Evolutionary conservation across 2,888 invertebrate species (phyloP).

Genomic region (Tupiocoris notatus): DNA sequence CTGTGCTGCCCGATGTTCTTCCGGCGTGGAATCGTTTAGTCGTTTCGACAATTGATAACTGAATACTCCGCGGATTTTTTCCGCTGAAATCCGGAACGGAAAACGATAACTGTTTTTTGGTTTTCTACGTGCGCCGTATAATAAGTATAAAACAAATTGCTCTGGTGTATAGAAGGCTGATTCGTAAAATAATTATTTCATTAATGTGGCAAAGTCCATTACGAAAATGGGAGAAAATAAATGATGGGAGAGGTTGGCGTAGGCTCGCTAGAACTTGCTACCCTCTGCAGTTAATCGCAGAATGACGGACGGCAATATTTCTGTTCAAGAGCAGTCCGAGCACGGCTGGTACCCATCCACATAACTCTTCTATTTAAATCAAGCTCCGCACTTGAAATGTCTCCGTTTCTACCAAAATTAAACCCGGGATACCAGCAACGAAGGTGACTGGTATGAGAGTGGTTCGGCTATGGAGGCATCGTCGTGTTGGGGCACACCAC

Average conservation of each 20-base stretch:
- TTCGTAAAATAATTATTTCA: constrained; percentile 19
- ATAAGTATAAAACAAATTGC: too few relatives aligned
- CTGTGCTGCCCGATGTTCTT: too few relatives aligned
- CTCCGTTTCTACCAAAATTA: constrained; percentile 16
- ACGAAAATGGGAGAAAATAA: constrained; percentile 5
- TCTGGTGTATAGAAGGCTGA: too few relatives aligned
- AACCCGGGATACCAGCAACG: constrained; percentile 6
- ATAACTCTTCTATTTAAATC: constrained; percentile 41
- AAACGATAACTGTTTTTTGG: too few relatives aligned
- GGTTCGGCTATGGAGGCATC: constrained; percentile 14
- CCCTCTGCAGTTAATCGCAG: constrained; percentile 33
- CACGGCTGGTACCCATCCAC: constrained; percentile 5
- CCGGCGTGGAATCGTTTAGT: too few relatives aligned
- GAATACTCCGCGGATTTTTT: too few relatives aligned
- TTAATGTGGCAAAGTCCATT: constrained; percentile 25
- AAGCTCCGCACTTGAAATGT: constrained; percentile 7
- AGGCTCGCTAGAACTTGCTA: not conserved
- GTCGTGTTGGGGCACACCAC: constrained; percentile 23
- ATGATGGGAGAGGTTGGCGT: constrained; percentile 12
- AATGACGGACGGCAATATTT: constrained; percentile 38
- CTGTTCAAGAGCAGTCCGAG: not conserved
- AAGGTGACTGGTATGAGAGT: not conserved
- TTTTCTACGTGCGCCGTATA: too few relatives aligned
- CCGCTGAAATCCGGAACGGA: too few relatives aligned
- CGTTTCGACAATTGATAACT: too few relatives aligned